Conservation (phyloP, 2,888 invertebrate species). For the Cinara cedri region DNA sequence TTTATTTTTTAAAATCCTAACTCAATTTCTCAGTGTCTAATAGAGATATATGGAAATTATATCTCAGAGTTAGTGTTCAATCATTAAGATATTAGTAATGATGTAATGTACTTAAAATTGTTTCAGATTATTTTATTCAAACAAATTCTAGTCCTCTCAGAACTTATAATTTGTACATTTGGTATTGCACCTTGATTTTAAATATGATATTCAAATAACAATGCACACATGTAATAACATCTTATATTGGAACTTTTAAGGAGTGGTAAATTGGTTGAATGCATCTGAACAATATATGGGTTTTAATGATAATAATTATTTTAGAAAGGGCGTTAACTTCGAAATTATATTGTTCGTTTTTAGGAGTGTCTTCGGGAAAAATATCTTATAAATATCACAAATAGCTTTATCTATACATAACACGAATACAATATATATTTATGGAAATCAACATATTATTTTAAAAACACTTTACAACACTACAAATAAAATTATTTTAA, state of each 20-base stretch:
- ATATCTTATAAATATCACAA: conserved; percentile 3
- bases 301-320: conserved; percentile 31
- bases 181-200: not conserved
- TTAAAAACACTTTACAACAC: not conserved
- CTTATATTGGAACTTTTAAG: not conserved
- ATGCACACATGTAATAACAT: not conserved
- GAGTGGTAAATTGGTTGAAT: conserved; percentile 25
- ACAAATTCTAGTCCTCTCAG: too few species aligned
- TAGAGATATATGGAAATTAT: too few species aligned
- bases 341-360: conserved; percentile 40
- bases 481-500: not conserved
- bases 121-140: too few species aligned
- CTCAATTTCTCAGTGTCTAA: too few species aligned
- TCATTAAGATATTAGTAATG: too few species aligned
- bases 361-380: conserved; percentile 31
- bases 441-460: not conserved
- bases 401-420: not conserved
- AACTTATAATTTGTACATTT: not conserved
- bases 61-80: too few species aligned
- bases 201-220: not conserved
- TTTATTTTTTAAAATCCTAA: too few species aligned
- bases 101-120: too few species aligned
- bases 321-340: conserved; percentile 33
- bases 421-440: not conserved
- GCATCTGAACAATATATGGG: conserved; percentile 11